Base-by-base conservation (phyloP, 92 coral and sea anemone species). In the Actinostola sp. region DNA sequence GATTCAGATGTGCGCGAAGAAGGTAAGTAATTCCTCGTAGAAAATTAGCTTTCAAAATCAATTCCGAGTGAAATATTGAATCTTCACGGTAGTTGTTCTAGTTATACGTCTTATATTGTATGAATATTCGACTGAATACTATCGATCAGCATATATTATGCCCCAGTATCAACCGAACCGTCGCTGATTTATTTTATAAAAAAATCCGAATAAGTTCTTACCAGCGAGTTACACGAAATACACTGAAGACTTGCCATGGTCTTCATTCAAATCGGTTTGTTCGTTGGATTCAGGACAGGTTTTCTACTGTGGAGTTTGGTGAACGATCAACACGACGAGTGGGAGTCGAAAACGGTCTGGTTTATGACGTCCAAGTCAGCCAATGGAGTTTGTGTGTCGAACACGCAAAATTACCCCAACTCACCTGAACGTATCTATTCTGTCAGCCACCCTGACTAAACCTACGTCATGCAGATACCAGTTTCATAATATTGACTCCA, bases 161-260 rank as follows among this genome's bases (percentile, higher is more conserved):
- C n/a, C n/a, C n/a, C n/a, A n/a, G n/a, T n/a, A n/a, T n/a, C n/a
- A n/a, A n/a, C n/a, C n/a, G n/a, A n/a, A n/a, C n/a, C n/a, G n/a
- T n/a, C n/a, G n/a, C n/a, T n/a, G n/a, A n/a, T n/a, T n/a, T n/a
- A n/a, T n/a, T n/a, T n/a, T n/a, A 53, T 53, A 53, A 25, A 53
- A 2, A 20, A 46, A 17, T 8, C 20, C 31, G 7, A n/a, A 53
- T 20, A 20, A 53, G 13, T 2, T 51, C 79, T 59, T 73, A 73
- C 79, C 79, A 49, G 61, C 21, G 65, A 60, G 34, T 73, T 73
- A 46, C 79, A 73, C 16, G 79, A 73, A 29, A 73, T 73, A 46
- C 79, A 73, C 49, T 73, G 79, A 38, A 48, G 49, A 34, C 53
- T 55, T 36, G 77, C 53, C 77, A 71, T 71, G 39, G 61, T 34